Conservation (phyloP, 2,888 invertebrate genomes). For the Silvanus unidentatus region DNA sequence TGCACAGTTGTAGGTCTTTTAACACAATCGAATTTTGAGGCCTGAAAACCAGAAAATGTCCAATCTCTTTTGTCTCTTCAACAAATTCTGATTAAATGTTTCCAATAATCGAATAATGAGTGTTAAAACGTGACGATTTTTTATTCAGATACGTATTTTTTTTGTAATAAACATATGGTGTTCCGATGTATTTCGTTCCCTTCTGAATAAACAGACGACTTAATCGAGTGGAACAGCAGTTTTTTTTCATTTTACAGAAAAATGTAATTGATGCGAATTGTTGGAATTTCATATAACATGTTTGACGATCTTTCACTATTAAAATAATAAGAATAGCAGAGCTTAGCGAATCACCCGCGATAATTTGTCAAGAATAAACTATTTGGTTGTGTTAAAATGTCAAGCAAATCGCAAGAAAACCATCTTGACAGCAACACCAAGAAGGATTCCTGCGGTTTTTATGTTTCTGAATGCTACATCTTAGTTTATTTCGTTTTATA, state of each 20-base stretch:
- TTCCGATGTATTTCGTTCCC: no score
- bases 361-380: conserved; percentile 23
- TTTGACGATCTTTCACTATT: conserved; percentile 4
- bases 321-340: conserved; percentile 3
- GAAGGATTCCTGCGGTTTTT: conserved; percentile 25
- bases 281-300: neutral
- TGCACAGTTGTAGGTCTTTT: conserved; percentile 38
- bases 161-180: no score
- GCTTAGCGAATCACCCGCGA: conserved; percentile 16
- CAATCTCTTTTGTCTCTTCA: conserved; percentile 29
- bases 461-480: conserved; percentile 8
- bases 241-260: no score
- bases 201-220: no score
- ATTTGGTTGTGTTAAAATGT: conserved; percentile 26
- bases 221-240: no score
- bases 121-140: no score
- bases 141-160: no score
- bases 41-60: conserved; percentile 27
- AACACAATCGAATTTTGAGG: conserved; percentile 36
- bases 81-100: neutral
- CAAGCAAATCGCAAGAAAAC: conserved; percentile 11
- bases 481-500: conserved; percentile 15
- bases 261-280: no score
- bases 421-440: conserved; percentile 20
- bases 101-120: conserved; percentile 1